Percentiles rank a stretch among this genome's conserved stretches.
phyloP scores from a whole-genome alignment of 2,888 invertebrate genomes.

The Melanostoma mellinum region DNA sequence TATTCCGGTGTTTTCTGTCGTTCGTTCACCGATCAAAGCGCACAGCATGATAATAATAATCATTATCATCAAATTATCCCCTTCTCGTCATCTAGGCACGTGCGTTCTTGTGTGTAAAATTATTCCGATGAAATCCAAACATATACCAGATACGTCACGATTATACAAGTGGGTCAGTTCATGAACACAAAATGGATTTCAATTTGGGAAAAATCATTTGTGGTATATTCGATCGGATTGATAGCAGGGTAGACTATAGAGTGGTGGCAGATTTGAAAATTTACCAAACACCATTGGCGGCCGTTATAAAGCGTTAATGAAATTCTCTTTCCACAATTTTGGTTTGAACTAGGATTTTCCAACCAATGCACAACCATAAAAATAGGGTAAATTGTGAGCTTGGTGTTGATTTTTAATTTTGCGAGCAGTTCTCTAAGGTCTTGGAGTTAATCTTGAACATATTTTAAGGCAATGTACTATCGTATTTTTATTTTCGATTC shows the following conservation, averaged over 20 bases:
- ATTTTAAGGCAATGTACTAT: no score
- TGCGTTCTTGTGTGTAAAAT: slow-evolving; percentile 8
- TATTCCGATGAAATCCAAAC: background rate
- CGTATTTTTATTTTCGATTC: no score
- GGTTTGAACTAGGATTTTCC: slow-evolving; percentile 13
- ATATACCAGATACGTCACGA: background rate
- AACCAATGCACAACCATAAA: background rate
- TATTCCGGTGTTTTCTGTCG: background rate
- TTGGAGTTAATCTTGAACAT: no score
- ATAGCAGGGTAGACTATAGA: background rate
- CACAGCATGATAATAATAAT: slow-evolving; percentile 2
- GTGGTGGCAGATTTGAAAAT: slow-evolving; percentile 7
- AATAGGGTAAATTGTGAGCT: slow-evolving; percentile 23
- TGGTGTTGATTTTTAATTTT: background rate
- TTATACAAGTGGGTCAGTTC: background rate
- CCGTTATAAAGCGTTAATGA: slow-evolving; percentile 7
- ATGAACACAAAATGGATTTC: slow-evolving; percentile 37
- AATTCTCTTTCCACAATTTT: slow-evolving; percentile 22
- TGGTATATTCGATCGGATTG: slow-evolving; percentile 44
- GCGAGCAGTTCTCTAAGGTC: no score
- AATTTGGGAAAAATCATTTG: slow-evolving; percentile 53
- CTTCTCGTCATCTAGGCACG: background rate
- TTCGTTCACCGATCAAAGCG: background rate
- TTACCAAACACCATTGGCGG: slow-evolving; percentile 25
- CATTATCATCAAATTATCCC: slow-evolving; percentile 48